These are phyloP conservation scores for Deilephila porcellus DNA, from an alignment of 2,888 invertebrate species.

Conservation along the genomic window DNA sequence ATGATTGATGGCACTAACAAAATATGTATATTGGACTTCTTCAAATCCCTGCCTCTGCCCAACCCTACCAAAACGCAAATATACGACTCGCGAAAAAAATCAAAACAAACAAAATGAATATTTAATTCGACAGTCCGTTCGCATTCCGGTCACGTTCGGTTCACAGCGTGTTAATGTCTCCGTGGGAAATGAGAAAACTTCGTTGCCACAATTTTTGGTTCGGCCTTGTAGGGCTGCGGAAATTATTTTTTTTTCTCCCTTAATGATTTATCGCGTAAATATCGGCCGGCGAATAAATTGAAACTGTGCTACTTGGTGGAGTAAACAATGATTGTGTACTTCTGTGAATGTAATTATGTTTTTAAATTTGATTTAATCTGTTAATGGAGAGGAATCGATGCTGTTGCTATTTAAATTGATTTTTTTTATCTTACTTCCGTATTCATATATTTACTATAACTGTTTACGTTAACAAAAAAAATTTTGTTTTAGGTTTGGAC, in stretches of 20 bases:
- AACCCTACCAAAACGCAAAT: neutral
- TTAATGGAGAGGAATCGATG: neutral
- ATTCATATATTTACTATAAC: no score
- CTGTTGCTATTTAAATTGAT: neutral
- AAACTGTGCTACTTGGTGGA: neutral
- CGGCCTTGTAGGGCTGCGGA: slow-evolving; percentile 35
- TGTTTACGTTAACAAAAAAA: no score
- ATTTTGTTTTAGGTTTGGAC: no score
- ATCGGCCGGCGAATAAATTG: slow-evolving; percentile 18
- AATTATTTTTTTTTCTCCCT: slow-evolving; percentile 26
- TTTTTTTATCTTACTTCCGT: neutral
- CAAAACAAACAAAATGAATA: slow-evolving; percentile 28
- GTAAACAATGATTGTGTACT: neutral
- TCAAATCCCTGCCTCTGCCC: no score
- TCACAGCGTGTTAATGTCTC: slow-evolving; percentile 74
- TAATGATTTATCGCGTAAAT: slow-evolving; percentile 26
- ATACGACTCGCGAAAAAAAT: neutral
- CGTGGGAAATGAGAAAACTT: slow-evolving; percentile 75
- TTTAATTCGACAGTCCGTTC: slow-evolving; percentile 55
- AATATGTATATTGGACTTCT: no score
- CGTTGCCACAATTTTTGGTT: slow-evolving; percentile 37
- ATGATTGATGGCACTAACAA: no score
- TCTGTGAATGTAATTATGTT: slow-evolving; percentile 18
- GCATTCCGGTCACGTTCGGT: slow-evolving; percentile 60
- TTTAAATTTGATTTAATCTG: slow-evolving; percentile 12